Evolutionary conservation across 2,888 invertebrate genomes (phyloP), one percentile per base, ranked within the genome.

Genomic region (Cheilosia urbana): DNA sequence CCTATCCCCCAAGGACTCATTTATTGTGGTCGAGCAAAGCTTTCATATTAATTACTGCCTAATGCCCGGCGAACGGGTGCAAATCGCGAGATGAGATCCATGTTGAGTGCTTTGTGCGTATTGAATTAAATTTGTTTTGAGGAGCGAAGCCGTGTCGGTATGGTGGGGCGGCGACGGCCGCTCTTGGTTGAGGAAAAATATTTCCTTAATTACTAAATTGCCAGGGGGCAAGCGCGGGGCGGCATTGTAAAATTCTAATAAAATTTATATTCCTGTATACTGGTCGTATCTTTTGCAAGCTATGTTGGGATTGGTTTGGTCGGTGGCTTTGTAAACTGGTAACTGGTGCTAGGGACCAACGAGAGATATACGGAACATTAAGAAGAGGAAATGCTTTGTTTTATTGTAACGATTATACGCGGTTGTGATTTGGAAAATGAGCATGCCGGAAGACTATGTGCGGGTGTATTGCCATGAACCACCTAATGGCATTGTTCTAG

Each of bases 41-140:
- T 84, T 84, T 79, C 84, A 79, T 79, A 79, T 84, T 84, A 84
- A 84, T 84, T 84, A 80, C 84, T 69, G 79, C 75, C 75, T 80
- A 84, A 79, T 84, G 84, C 79, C 60, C 34, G 58, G 60, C 65
- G 75, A 83, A 79, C 71, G 79, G 84, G 79, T 83, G 66, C 51
- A 13, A 27, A 71, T 66, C 51, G 47, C 63, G 24, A 57, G n/a
- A 58, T 66, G 76, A 57, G 65, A 51, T 68, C 21, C 55, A 17
- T 21, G 62, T 42, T 53, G 75, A 34, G 53, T 75, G 75, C 45
- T n/a, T n/a, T 71, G 24, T n/a, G 76, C 53, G 79, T 79, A 84
- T 84, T 84, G 69, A 84, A 79, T 84, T 84, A 79, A 79, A 79
- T 71, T 71, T 24, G 55, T 37, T 21, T 21, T 71, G 30, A 60